These are phyloP conservation scores for Papilio elwesi DNA, from an alignment of 2,888 invertebrate species.

Conservation along the genomic window DNA sequence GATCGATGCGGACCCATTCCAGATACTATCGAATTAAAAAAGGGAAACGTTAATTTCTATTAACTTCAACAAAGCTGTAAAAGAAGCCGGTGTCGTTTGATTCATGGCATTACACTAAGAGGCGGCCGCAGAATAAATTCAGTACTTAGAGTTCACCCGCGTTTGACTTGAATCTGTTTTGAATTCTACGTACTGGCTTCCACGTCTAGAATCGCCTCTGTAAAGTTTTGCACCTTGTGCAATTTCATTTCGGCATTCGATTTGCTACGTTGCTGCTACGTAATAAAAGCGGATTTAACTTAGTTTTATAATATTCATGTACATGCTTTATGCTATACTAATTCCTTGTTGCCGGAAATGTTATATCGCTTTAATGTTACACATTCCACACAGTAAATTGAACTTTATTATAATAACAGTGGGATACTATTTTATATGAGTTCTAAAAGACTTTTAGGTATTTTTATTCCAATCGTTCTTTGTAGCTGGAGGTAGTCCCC, in stretches of 20 bases:
- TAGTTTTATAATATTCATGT: conserved; percentile 50
- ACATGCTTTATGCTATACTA: conserved; percentile 74
- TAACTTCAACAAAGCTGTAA: conserved; percentile 27
- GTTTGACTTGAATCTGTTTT: conserved; percentile 70
- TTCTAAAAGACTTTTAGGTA: conserved; percentile 55
- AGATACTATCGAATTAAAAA: background rate
- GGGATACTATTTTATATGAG: conserved; percentile 54
- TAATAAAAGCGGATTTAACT: conserved; percentile 41
- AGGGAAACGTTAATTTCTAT: conserved; percentile 26
- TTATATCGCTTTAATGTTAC: conserved; percentile 61
- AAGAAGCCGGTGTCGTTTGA: conserved; percentile 45
- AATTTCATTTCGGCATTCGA: conserved; percentile 44
- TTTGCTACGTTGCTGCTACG: conserved; percentile 55
- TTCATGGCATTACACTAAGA: conserved; percentile 59
- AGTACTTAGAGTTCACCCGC: conserved; percentile 64
- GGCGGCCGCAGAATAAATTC: conserved; percentile 67
- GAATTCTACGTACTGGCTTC: conserved; percentile 71
- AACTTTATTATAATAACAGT: conserved; percentile 47
- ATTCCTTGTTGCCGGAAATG: conserved; percentile 72
- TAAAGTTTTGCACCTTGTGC: conserved; percentile 52
- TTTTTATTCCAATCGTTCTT: conserved; percentile 62
- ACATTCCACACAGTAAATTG: conserved; percentile 44
- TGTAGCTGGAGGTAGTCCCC: conserved; percentile 75
- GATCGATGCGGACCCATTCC: too few relatives aligned
- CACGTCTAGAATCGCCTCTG: conserved; percentile 55